Conservation (phyloP, 2,888 invertebrate species). For the Drosophila differens region DNA sequence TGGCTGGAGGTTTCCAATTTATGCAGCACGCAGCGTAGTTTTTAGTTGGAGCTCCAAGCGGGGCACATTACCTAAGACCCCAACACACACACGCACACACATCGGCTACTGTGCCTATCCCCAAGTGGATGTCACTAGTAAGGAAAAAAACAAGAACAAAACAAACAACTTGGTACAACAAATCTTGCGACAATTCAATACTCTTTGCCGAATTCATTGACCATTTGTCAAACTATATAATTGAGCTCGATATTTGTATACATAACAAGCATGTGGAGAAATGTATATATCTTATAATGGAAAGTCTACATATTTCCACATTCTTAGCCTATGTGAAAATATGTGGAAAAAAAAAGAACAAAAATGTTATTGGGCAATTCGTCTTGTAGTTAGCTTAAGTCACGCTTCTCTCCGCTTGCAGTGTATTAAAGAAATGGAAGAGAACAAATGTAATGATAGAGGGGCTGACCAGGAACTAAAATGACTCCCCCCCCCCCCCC, state of each 20-base stretch:
- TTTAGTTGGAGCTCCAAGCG: slow-evolving; percentile 9
- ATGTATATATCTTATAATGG: background rate
- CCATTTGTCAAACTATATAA: background rate
- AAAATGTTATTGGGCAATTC: background rate
- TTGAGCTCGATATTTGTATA: background rate
- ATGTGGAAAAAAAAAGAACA: background rate
- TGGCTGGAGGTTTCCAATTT: slow-evolving; percentile 43
- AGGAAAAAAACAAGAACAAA: background rate
- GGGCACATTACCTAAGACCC: slow-evolving; percentile 9
- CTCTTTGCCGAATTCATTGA: slow-evolving; percentile 1
- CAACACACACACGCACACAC: background rate
- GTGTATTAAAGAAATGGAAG: slow-evolving; percentile 40
- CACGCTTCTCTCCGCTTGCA: slow-evolving; percentile 3
- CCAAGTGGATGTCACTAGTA: background rate
- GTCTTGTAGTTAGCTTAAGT: background rate
- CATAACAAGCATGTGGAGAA: background rate
- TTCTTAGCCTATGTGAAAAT: background rate
- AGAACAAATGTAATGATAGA: slow-evolving; percentile 22
- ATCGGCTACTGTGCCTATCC: background rate
- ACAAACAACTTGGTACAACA: background rate
- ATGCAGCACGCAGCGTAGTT: slow-evolving; percentile 47
- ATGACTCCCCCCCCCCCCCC: background rate
- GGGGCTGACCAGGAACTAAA: slow-evolving; percentile 33
- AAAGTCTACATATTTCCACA: background rate
- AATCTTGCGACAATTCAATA: slow-evolving; percentile 4